phyloP scores from a whole-genome alignment of 2,888 invertebrate genomes.

The Apoda limacodes region DNA sequence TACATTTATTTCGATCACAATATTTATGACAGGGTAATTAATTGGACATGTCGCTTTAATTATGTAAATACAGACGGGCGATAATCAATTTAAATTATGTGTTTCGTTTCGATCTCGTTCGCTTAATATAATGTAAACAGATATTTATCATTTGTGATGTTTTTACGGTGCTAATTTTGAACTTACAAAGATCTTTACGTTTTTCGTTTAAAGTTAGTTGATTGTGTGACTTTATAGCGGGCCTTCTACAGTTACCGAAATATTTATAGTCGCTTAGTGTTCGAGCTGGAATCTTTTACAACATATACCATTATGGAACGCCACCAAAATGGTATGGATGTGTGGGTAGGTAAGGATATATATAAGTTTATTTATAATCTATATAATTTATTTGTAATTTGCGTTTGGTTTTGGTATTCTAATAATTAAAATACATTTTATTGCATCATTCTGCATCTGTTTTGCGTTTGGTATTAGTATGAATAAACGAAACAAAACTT shows the following conservation, averaged over 20 bases:
- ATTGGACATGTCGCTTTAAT: constrained; percentile 63
- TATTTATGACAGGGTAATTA: constrained; percentile 61
- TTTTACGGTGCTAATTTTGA: constrained; percentile 45
- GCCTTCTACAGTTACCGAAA: constrained; percentile 4
- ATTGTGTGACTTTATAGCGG: constrained; percentile 35
- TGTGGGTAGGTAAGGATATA: constrained; percentile 70
- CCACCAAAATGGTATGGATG: constrained; percentile 71
- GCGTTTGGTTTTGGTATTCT: too few species aligned
- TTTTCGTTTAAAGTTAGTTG: constrained; percentile 31
- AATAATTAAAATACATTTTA: too few species aligned
- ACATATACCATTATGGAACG: constrained; percentile 66
- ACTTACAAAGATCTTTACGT: constrained; percentile 33
- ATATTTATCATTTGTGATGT: constrained; percentile 57
- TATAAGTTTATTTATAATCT: constrained; percentile 23
- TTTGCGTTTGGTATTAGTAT: too few species aligned
- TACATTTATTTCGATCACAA: constrained; percentile 47
- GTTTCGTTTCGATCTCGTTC: constrained; percentile 50
- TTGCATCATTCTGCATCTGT: too few species aligned
- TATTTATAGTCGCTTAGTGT: constrained; percentile 24
- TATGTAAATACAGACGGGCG: constrained; percentile 64
- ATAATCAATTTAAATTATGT: constrained; percentile 62
- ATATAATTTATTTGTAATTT: too few species aligned
- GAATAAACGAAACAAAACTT: too few species aligned
- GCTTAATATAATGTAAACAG: constrained; percentile 62
- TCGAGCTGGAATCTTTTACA: constrained; percentile 29